Evolutionary conservation across 2,888 invertebrate genomes (phyloP).

Genomic region (Sclerodermus sp.): DNA sequence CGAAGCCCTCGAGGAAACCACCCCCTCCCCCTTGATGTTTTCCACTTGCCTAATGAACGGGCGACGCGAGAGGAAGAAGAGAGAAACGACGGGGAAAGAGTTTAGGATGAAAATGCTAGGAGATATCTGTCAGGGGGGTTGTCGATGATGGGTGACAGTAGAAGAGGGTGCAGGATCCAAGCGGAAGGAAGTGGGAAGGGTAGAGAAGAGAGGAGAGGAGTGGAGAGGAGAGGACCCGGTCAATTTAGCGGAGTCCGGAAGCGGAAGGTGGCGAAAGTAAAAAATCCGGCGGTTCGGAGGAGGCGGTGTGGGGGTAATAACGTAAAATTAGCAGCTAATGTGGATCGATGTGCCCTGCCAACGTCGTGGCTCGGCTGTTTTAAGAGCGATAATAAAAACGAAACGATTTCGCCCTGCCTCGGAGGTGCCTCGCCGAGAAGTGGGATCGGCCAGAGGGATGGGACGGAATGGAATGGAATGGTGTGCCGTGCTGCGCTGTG

Average conservation of each 20-base stretch:
- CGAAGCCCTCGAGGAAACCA: no score
- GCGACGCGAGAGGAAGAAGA: no score
- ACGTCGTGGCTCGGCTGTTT: conserved; percentile 35
- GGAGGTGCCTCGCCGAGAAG: conserved; percentile 9
- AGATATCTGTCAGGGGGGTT: no score
- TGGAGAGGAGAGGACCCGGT: conserved; percentile 6
- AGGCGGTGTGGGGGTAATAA: conserved; percentile 38
- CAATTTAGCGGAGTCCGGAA: conserved; percentile 11
- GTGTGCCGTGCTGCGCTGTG: no score
- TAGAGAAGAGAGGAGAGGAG: not conserved
- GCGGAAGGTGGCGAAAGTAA: conserved; percentile 38
- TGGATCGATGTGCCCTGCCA: conserved; percentile 49
- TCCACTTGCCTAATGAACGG: no score
- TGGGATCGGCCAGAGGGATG: conserved; percentile 5
- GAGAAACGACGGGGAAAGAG: no score
- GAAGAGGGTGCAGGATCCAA: no score
- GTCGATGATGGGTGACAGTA: no score
- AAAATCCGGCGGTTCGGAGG: conserved; percentile 35
- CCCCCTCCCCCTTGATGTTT: no score
- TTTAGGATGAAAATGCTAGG: no score
- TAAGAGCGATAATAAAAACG: conserved; percentile 53
- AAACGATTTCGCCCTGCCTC: conserved; percentile 42
- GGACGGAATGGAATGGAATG: conserved; percentile 11
- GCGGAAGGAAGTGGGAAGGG: not conserved
- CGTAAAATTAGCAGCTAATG: conserved; percentile 54